Percentiles rank a stretch among this genome's conserved stretches.
These are phyloP conservation scores for Tragulus kanchil DNA, from an alignment of 2,113 vertebrate species.

Conservation along the genomic window DNA sequence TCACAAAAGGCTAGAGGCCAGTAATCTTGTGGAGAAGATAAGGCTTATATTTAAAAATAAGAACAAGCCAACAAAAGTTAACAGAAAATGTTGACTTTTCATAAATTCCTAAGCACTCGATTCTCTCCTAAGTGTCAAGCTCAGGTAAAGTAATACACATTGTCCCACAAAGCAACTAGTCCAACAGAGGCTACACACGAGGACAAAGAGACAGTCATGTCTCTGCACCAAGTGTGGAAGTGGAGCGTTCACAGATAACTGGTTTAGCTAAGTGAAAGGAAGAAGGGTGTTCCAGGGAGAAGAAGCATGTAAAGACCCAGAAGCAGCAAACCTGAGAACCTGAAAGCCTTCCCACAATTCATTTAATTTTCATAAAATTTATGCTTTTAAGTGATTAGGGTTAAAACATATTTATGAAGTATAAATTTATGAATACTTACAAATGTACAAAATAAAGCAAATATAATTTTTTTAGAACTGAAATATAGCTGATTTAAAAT, in stretches of 20 bases:
- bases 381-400: not conserved
- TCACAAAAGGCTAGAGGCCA: not conserved
- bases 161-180: not conserved
- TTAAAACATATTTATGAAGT: not conserved
- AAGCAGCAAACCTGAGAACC: not conserved
- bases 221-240: not conserved
- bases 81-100: not conserved
- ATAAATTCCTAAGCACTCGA: not conserved
- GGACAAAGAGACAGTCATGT: not conserved
- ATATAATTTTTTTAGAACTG: not conserved
- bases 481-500: not conserved
- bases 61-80: not conserved
- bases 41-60: not conserved
- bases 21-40: not conserved
- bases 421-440: not conserved
- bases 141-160: not conserved
- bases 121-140: not conserved
- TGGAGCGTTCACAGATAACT: not conserved
- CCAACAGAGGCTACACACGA: not conserved
- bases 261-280: not conserved
- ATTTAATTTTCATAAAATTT: not conserved
- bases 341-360: not conserved
- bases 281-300: not conserved
- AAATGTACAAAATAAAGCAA: conserved; percentile 4
- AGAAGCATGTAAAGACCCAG: not conserved